Conservation (phyloP, 2,113 vertebrate genomes). For the Naja naja region DNA sequence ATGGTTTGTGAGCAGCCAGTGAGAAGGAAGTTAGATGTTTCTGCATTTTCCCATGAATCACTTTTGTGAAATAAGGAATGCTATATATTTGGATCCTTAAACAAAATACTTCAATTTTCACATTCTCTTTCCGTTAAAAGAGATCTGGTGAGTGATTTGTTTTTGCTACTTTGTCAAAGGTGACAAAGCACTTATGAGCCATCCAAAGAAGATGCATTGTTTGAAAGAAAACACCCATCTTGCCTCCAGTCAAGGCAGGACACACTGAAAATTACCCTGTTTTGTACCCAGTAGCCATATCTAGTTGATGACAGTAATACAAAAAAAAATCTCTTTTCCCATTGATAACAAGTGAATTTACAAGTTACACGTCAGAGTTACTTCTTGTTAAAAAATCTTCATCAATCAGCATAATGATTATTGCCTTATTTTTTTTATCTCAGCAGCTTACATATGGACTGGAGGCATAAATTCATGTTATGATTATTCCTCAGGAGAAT, state of each 20-base stretch:
- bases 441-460: neutral
- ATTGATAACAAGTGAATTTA: neutral
- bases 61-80: neutral
- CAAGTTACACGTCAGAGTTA: neutral
- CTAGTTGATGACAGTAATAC: neutral
- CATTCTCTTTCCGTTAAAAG: neutral
- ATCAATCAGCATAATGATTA: neutral
- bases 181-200: neutral
- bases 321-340: neutral
- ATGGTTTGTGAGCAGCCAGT: neutral
- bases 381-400: neutral
- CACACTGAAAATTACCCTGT: neutral
- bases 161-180: slow-evolving; percentile 1
- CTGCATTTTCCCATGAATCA: neutral
- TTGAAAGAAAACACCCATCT: neutral
- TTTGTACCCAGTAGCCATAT: neutral
- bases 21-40: neutral
- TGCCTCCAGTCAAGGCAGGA: neutral
- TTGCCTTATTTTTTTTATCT: neutral
- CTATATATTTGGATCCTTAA: neutral
- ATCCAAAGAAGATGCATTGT: neutral
- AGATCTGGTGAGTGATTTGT: neutral
- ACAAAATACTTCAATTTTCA: neutral
- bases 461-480: neutral
- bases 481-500: neutral